Evolutionary conservation across 2,888 invertebrate species (phyloP).

Genomic region (Drosophila mulleri): DNA sequence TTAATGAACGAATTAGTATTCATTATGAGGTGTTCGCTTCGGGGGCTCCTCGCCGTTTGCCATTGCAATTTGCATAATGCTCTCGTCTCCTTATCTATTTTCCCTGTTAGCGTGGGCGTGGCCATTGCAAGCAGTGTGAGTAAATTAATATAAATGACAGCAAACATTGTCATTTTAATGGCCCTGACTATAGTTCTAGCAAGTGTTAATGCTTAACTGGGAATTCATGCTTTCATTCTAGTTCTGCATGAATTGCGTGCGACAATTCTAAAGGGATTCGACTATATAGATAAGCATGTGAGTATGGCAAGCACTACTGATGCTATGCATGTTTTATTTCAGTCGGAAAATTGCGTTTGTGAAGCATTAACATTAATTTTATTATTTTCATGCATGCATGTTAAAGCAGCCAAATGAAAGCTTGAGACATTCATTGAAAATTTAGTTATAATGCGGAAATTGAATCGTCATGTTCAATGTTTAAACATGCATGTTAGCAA

Average conservation of each 20-base stretch:
- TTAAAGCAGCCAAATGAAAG: background rate
- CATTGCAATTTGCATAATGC: conserved; percentile 65
- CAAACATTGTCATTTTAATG: conserved; percentile 55
- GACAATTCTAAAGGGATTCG: conserved; percentile 20
- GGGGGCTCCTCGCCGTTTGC: conserved; percentile 16
- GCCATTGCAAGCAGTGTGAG: conserved; percentile 62
- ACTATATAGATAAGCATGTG: background rate
- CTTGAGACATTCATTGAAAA: background rate
- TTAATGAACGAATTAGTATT: conserved; percentile 81
- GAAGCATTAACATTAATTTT: background rate
- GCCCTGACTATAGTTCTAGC: conserved; percentile 25
- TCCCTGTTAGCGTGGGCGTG: conserved; percentile 34
- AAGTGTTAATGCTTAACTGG: conserved; percentile 48
- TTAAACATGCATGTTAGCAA: too few species aligned
- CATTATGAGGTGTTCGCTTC: conserved; percentile 73
- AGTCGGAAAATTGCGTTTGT: background rate
- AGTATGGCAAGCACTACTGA: background rate
- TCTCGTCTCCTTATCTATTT: conserved; percentile 46
- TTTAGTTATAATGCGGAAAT: background rate
- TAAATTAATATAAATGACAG: conserved; percentile 74
- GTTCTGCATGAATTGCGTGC: conserved; percentile 42
- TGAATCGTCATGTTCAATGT: too few species aligned
- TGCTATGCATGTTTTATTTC: background rate
- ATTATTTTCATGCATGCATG: background rate
- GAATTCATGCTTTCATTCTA: conserved; percentile 12